These are phyloP conservation scores for Hippocampus kuda DNA, from an alignment of 2,797 vertebrate genomes.

Conservation along the genomic window DNA sequence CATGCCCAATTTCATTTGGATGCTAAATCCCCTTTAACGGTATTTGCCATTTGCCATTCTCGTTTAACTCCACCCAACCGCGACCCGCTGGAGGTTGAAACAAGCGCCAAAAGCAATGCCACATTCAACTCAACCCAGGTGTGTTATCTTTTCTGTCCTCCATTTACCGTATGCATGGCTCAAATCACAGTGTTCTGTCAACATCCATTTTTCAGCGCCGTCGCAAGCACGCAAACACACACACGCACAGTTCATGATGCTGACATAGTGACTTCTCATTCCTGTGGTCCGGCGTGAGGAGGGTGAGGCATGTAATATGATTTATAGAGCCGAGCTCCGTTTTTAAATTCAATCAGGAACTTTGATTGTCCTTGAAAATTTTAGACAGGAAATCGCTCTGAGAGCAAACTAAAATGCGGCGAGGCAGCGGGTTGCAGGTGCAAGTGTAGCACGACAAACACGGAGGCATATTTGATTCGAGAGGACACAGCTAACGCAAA, in stretches of 20 bases:
- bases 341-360: constrained; percentile 72
- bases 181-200: constrained; percentile 36
- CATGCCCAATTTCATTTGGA: neutral
- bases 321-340: constrained; percentile 64
- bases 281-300: constrained; percentile 54
- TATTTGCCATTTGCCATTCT: neutral
- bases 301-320: constrained; percentile 68
- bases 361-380: constrained; percentile 71
- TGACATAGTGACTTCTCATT: constrained; percentile 41
- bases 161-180: constrained; percentile 19
- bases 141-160: constrained; percentile 24
- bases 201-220: constrained; percentile 33
- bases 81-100: neutral
- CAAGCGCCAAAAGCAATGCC: constrained; percentile 13
- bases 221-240: constrained; percentile 25
- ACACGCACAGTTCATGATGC: constrained; percentile 14
- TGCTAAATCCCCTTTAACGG: neutral
- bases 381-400: constrained; percentile 69
- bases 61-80: neutral
- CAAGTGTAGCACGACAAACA: constrained; percentile 22
- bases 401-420: constrained; percentile 66
- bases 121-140: constrained; percentile 14
- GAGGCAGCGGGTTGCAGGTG: constrained; percentile 43
- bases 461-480: constrained; percentile 49
- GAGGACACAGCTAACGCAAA: constrained; percentile 40